A percentile compares a stretch with the other conserved stretches of the same genome.
Evolutionary conservation across 2,113 vertebrate species (phyloP).

Genomic region (Pungitius pungitius): DNA sequence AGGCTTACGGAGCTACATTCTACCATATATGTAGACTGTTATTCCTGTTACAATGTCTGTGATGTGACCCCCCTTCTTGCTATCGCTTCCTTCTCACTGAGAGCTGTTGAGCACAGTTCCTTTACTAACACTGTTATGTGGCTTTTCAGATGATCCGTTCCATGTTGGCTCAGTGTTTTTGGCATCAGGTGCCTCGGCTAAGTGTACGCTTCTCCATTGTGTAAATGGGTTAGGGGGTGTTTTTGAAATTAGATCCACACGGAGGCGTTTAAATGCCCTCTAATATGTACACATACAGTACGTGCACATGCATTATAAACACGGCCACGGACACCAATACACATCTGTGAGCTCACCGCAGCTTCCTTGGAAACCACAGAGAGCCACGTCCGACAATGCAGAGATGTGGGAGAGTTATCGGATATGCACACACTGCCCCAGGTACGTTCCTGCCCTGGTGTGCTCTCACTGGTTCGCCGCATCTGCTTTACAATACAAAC

Average conservation of each 20-base stretch:
- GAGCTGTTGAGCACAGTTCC: conserved; percentile 37
- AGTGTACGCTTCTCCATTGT: conserved; percentile 35
- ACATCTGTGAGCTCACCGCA: conserved; percentile 42
- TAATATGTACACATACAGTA: conserved; percentile 24
- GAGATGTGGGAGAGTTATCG: conserved; percentile 54
- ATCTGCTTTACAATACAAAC: conserved; percentile 16
- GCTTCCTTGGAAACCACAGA: conserved; percentile 66
- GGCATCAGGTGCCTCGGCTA: conserved; percentile 64
- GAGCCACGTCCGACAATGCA: conserved; percentile 48
- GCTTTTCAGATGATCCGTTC: conserved; percentile 61
- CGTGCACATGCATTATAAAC: conserved; percentile 19
- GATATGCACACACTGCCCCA: conserved; percentile 46
- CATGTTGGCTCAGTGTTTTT: conserved; percentile 60
- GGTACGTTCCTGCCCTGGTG: conserved; percentile 25
- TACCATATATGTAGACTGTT: background rate
- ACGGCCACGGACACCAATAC: conserved; percentile 30
- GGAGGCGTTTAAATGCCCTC: conserved; percentile 45
- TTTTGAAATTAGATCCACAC: conserved; percentile 62
- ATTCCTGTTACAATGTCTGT: background rate
- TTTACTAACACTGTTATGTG: conserved; percentile 68
- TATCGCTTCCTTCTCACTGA: conserved; percentile 19
- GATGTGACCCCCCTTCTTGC: background rate
- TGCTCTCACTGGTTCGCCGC: conserved; percentile 17
- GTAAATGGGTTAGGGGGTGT: conserved; percentile 55
- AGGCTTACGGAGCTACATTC: background rate